These are phyloP conservation scores for Heliconius ethilla DNA, from an alignment of 2,888 invertebrate species.

Conservation along the genomic window DNA sequence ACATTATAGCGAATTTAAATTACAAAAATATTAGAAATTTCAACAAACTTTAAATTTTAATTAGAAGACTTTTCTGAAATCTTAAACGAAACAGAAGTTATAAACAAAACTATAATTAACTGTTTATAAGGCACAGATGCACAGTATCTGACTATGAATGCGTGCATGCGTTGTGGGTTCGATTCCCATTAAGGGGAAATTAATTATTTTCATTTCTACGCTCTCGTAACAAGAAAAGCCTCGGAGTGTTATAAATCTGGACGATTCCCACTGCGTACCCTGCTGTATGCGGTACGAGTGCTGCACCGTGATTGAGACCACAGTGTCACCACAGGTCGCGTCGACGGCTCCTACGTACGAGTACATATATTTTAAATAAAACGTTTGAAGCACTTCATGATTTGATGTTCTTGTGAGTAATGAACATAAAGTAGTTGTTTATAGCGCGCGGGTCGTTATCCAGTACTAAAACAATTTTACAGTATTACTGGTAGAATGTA, in stretches of 20 bases:
- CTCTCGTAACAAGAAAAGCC: neutral
- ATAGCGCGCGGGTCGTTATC: neutral
- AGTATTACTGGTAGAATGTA: neutral
- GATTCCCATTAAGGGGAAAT: neutral
- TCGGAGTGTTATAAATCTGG: neutral
- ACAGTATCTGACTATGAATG: neutral
- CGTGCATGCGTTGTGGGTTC: neutral
- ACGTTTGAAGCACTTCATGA: neutral
- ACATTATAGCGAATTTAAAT: too few relatives aligned
- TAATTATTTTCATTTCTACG: too few relatives aligned
- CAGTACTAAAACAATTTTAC: slow-evolving; percentile 1
- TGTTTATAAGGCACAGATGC: neutral
- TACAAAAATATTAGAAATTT: too few relatives aligned
- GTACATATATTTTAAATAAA: neutral
- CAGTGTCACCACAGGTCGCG: neutral
- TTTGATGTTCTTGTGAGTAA: neutral
- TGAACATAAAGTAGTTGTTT: neutral
- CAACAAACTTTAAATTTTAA: too few relatives aligned
- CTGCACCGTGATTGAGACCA: slow-evolving; percentile 5
- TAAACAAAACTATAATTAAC: too few relatives aligned
- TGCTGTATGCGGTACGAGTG: neutral
- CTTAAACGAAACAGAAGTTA: too few relatives aligned
- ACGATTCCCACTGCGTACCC: neutral
- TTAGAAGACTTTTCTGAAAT: too few relatives aligned
- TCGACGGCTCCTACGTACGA: too few relatives aligned